Percentiles rank a stretch among this genome's conserved stretches.
These are phyloP conservation scores for Oryzias celebensis DNA, from an alignment of 2,113 vertebrate genomes.

Conservation along the genomic window DNA sequence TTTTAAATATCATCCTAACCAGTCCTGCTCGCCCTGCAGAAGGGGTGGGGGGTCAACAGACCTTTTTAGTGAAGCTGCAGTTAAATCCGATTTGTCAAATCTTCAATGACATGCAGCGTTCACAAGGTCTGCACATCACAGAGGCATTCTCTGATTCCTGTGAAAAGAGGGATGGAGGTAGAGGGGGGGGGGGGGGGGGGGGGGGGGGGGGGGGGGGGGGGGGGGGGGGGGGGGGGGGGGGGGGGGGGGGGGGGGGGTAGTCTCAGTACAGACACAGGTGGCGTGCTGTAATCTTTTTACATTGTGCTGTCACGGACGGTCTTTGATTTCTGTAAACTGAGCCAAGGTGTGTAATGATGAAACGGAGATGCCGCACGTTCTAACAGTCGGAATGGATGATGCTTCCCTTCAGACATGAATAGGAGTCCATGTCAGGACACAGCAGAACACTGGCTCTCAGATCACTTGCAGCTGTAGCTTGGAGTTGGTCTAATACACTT, in stretches of 20 bases:
- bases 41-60: slow-evolving; percentile 16
- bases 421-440: no score
- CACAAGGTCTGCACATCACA: slow-evolving; percentile 35
- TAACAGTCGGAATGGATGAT: slow-evolving; percentile 5
- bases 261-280: slow-evolving; percentile 46
- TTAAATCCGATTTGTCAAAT: slow-evolving; percentile 36
- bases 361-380: slow-evolving; percentile 28
- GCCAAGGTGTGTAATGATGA: slow-evolving; percentile 29
- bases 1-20: slow-evolving; percentile 13
- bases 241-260: slow-evolving; percentile 4
- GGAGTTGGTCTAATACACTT: no score
- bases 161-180: slow-evolving; percentile 2
- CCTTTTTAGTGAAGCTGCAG: slow-evolving; percentile 17
- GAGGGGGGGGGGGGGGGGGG: no score
- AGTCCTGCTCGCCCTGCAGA: slow-evolving; percentile 3
- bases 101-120: slow-evolving; percentile 23
- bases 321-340: slow-evolving; percentile 28
- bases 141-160: slow-evolving; percentile 31
- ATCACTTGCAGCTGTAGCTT: no score
- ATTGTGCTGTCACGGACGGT: slow-evolving; percentile 23
- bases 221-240: slow-evolving; percentile 2
- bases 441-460: no score
- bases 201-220: slow-evolving; percentile 2
- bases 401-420: no score
- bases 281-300: slow-evolving; percentile 14